Evolutionary conservation across 2,888 invertebrate species (phyloP).

Genomic region (Drosophila parthenogenetica): DNA sequence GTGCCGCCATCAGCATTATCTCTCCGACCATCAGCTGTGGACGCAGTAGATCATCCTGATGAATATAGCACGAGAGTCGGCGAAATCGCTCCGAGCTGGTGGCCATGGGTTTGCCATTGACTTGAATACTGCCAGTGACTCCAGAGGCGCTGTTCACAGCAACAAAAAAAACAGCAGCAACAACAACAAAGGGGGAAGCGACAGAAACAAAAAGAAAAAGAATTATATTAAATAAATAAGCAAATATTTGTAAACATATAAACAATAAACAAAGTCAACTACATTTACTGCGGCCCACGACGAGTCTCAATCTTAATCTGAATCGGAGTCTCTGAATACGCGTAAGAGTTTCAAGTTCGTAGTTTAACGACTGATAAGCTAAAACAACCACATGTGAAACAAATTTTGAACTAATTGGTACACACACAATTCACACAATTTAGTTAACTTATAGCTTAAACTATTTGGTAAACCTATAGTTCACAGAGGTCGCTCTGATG

Average conservation of each 20-base stretch:
- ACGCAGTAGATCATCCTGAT: constrained; percentile 92
- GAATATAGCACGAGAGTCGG: constrained; percentile 93
- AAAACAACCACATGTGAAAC: constrained; percentile 18
- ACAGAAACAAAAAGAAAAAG: constrained; percentile 12
- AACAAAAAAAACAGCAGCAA: no score
- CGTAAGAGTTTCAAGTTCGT: constrained; percentile 75
- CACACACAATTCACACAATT: neutral
- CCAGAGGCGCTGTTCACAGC: constrained; percentile 87
- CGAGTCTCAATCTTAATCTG: neutral
- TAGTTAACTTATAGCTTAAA: neutral
- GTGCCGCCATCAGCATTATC: constrained; percentile 93
- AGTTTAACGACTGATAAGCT: constrained; percentile 76
- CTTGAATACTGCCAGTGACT: constrained; percentile 89
- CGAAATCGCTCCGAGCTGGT: constrained; percentile 89
- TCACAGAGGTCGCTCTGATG: neutral
- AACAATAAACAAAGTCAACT: constrained; percentile 3
- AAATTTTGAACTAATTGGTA: neutral
- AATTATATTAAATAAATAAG: neutral
- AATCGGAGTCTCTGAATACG: constrained; percentile 2
- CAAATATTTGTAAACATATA: neutral
- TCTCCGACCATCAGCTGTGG: constrained; percentile 92
- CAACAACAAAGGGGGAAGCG: constrained; percentile 21
- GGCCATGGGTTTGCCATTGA: constrained; percentile 88
- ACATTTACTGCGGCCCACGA: constrained; percentile 4
- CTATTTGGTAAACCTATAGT: neutral